A percentile compares a stretch with the other conserved stretches of the same genome.
Evolutionary conservation across 2,888 invertebrate species (phyloP).

Genomic region (Lasioglossum pauxillum): DNA sequence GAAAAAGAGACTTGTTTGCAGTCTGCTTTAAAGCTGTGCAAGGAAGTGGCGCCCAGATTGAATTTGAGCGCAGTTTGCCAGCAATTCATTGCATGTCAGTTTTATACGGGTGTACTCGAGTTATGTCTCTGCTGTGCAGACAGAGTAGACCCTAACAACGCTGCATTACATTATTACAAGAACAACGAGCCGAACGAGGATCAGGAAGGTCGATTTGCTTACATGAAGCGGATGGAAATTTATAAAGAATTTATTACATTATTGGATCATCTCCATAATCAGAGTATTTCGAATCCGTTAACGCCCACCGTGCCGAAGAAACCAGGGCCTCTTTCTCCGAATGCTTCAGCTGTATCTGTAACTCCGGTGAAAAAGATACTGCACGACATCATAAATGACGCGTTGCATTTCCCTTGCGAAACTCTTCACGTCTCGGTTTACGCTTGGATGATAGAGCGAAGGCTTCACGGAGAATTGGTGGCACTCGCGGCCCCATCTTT

Average conservation of each 20-base stretch:
- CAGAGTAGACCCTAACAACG: slow-evolving; percentile 94
- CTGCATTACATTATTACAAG: slow-evolving; percentile 94
- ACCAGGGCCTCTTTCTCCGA: slow-evolving; percentile 80
- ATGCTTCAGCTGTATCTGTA: slow-evolving; percentile 68
- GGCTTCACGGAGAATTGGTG: slow-evolving; percentile 90
- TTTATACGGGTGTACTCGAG: slow-evolving; percentile 95
- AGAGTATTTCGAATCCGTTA: slow-evolving; percentile 85
- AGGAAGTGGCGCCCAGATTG: slow-evolving; percentile 94
- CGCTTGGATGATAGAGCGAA: slow-evolving; percentile 95
- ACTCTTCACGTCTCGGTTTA: slow-evolving; percentile 96
- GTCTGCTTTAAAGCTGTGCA: slow-evolving; percentile 92
- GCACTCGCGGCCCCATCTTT: slow-evolving; percentile 89
- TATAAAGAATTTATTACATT: slow-evolving; percentile 94
- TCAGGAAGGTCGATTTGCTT: slow-evolving; percentile 92
- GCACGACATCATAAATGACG: slow-evolving; percentile 88
- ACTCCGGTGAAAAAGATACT: slow-evolving; percentile 83
- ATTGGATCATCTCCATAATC: slow-evolving; percentile 89
- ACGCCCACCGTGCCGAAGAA: slow-evolving; percentile 84
- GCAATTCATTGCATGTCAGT: slow-evolving; percentile 92
- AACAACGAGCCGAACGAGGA: slow-evolving; percentile 93
- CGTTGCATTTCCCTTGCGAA: slow-evolving; percentile 91
- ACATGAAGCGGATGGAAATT: slow-evolving; percentile 92
- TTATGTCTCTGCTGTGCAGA: slow-evolving; percentile 93
- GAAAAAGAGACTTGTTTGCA: slow-evolving; percentile 92
- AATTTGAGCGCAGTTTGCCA: slow-evolving; percentile 94